Evolutionary conservation across 1,140 invertebrate species (phyloP), one percentile per base, ranked within the genome.

Genomic region (Heliconius hermathena): DNA sequence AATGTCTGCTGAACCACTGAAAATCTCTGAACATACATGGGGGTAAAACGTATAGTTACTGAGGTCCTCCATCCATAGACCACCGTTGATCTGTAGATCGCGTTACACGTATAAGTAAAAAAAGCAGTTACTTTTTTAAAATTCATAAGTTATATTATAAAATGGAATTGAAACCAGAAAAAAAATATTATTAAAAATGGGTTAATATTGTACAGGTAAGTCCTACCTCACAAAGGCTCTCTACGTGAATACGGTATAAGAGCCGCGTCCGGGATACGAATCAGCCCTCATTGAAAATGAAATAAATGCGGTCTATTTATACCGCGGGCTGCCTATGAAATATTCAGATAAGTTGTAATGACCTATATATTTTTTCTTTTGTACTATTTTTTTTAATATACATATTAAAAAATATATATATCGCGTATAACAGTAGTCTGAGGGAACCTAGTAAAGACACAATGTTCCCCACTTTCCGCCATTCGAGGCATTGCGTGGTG

Each of bases 151-250:
- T 22, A n/a, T 57, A 8, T 57, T 57, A 57, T n/a, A 3, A n/a
- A 57, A 26, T 22, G n/a, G 9, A 26, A 2, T 20, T 2, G 9
- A 60, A 60, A 9, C n/a, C n/a, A 60, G 60, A 1, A n/a, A n/a
- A n/a, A n/a, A n/a, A n/a, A n/a, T n/a, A n/a, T 29, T 29, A 66
- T 41, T 76, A 66, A 76, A 74, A 76, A 76, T 66, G 16, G 57
- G 74, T 76, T 76, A 60, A 49, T 73, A 49, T 36, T 38, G 41
- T 60, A 75, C 74, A 76, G 74, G 57, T 26, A 38, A 66, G 5
- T 70, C 57, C 74, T 66, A 66, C 60, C 60, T 66, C 33, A 70
- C 74, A 76, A 76, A 66, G 57, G 74, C 57, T 13, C n/a, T 66
- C 13, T 60, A 41, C 38, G n/a, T 76, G 74, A 41, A 70, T 76